These are phyloP conservation scores for Myopa testacea DNA, from an alignment of 2,888 invertebrate species.

Conservation along the genomic window DNA sequence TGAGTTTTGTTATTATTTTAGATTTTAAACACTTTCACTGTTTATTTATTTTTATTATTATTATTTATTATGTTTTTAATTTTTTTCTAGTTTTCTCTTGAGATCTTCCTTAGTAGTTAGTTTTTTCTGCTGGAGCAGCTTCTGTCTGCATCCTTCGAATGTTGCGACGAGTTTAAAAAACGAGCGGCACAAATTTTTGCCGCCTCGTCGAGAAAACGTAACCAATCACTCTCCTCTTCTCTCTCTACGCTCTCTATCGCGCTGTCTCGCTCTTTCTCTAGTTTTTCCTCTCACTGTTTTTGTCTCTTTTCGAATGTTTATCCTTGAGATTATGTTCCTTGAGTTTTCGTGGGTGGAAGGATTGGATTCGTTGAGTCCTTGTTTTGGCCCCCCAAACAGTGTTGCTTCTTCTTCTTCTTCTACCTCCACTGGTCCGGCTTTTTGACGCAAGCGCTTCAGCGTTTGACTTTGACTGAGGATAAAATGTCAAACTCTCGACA, in stretches of 20 bases:
- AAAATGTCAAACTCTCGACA: slow-evolving; percentile 32
- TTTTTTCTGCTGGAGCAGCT: neutral
- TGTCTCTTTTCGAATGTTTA: neutral
- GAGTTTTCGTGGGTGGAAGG: slow-evolving; percentile 1
- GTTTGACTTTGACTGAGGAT: slow-evolving; percentile 34
- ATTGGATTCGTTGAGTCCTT: neutral
- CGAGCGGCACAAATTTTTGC: slow-evolving; percentile 2
- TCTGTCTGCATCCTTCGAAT: slow-evolving; percentile 27
- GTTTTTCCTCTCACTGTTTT: neutral
- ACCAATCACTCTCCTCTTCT: no score
- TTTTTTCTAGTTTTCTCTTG: neutral
- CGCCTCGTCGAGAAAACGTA: neutral
- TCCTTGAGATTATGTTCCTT: no score
- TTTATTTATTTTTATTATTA: neutral
- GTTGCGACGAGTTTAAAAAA: slow-evolving; percentile 28
- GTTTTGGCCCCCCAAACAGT: neutral
- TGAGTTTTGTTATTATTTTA: neutral
- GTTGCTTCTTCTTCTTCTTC: no score
- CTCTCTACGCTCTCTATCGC: no score
- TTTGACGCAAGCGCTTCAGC: slow-evolving; percentile 26
- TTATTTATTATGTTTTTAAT: neutral
- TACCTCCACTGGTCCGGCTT: neutral
- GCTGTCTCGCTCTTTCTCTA: neutral
- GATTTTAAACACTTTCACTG: slow-evolving; percentile 3
- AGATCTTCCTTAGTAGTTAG: neutral